phyloP scores from a whole-genome alignment of 2,888 invertebrate genomes.

The Oscheius onirici region DNA sequence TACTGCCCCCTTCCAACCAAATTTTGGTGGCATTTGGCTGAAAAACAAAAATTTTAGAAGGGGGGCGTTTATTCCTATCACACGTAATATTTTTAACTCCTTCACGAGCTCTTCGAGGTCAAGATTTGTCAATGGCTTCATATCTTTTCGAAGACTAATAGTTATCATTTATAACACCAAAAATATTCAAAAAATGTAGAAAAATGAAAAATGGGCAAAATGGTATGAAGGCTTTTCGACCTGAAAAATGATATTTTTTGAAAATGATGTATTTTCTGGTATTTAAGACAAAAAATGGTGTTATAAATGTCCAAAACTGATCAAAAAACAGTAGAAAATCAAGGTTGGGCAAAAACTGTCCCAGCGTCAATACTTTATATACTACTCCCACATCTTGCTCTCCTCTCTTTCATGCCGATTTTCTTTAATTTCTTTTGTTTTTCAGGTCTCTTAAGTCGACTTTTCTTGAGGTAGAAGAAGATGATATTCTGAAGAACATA shows the following conservation, averaged over 20 bases:
- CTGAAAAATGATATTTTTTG: neutral
- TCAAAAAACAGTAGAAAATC: neutral
- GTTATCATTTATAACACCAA: conserved; percentile 27
- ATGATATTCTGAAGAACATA: no score
- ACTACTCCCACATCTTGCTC: no score
- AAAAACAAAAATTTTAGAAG: conserved; percentile 35
- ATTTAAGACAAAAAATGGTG: neutral
- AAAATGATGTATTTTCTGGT: neutral
- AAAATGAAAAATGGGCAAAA: conserved; percentile 1
- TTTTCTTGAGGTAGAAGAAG: no score
- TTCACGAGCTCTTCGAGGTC: conserved; percentile 33
- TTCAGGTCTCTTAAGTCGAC: no score
- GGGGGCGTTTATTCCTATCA: conserved; percentile 13
- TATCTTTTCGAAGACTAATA: conserved; percentile 22
- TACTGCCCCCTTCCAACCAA: no score
- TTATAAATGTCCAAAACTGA: conserved; percentile 11
- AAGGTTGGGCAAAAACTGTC: neutral
- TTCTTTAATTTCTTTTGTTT: no score
- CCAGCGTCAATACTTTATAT: no score
- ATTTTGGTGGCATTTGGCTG: conserved; percentile 33
- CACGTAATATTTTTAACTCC: conserved; percentile 33
- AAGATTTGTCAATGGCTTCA: conserved; percentile 28
- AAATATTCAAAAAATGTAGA: neutral
- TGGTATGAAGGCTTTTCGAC: neutral
- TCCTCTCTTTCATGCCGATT: no score